Evolutionary conservation across 2,113 vertebrate genomes (phyloP), one percentile per base, ranked within the genome.

Genomic region (Cinclus cinclus): DNA sequence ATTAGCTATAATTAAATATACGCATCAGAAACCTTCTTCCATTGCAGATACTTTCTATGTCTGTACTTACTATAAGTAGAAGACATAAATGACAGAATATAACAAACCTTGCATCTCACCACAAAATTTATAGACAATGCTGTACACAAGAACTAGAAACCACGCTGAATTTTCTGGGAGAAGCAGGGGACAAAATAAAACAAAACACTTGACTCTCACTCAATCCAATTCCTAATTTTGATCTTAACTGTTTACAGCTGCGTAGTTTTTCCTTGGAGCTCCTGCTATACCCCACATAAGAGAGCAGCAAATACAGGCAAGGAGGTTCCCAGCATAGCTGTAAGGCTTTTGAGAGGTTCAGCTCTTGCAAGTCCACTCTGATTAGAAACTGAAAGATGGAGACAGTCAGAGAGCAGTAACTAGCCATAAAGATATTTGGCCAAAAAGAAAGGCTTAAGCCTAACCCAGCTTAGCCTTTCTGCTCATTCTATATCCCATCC

Each of bases 61-160:
- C 28, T 46, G 15, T 39, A 52, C 25, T 50, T 68, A 60, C 47
- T 85, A 7, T 31, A 83, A 77, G 21, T 44, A 78, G 52, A 84
- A 77, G 53, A 71, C 53, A 71, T 62, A n/a, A 33, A 13, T 14
- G 50, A 65, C 76, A 80, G 35, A 11, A 69, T 44, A 49, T 15
- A 89, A 80, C 12, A 88, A 85, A 65, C n/a, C 41, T 80, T 62
- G n/a, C 50, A 92, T 46, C 69, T 79, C 62, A 71, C 60, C 87
- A 89, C 53, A 91, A 91, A n/a, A 87, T 89, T 69, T 74, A 71
- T 28, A 83, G 75, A 83, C 75, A 91, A 92, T 83, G 65, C 55
- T 67, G 42, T 16, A 58, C 59, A 85, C 2, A 2, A 91, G 70
- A 87, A 69, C 44, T 39, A 82, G 49, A 94, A 95, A 84, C 89